Evolutionary conservation across 2,888 invertebrate species (phyloP).

Genomic region (Amphiduros pacificus): DNA sequence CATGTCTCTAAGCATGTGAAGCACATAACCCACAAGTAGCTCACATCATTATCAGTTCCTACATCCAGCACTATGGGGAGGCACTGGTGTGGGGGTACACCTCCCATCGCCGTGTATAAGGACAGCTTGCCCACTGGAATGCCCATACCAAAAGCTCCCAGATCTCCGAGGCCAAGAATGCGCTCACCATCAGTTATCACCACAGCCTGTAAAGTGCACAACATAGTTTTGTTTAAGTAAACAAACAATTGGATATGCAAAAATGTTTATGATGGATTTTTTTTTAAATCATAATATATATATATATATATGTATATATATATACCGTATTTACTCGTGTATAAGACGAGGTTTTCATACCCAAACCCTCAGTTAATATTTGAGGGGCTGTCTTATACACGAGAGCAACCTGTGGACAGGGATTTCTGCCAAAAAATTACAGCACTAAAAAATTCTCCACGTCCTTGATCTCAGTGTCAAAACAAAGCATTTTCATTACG

Average conservation of each 20-base stretch:
- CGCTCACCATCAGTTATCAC: conserved; percentile 98
- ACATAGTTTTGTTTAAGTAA: too few species aligned
- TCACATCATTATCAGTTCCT: conserved; percentile 83
- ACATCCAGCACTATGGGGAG: conserved; percentile 92
- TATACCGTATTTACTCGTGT: not conserved
- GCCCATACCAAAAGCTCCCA: conserved; percentile 98
- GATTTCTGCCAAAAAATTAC: too few species aligned
- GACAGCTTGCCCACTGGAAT: conserved; percentile 97
- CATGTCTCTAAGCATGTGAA: too few species aligned
- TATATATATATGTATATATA: not conserved
- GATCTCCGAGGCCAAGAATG: conserved; percentile 94
- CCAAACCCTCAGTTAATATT: too few species aligned
- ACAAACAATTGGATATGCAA: too few species aligned
- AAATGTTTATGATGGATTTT: not conserved
- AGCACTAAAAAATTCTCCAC: too few species aligned
- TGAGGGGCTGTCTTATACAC: too few species aligned
- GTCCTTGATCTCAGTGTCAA: too few species aligned
- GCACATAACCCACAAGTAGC: too few species aligned
- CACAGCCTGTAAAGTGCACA: conserved; percentile 49
- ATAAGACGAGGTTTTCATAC: not conserved
- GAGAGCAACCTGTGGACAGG: too few species aligned
- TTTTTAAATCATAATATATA: not conserved
- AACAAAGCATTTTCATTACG: too few species aligned
- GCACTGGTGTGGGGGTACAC: conserved; percentile 91
- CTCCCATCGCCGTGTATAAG: conserved; percentile 94